phyloP scores from a whole-genome alignment of 2,888 invertebrate genomes.

The Empis stercorea region DNA sequence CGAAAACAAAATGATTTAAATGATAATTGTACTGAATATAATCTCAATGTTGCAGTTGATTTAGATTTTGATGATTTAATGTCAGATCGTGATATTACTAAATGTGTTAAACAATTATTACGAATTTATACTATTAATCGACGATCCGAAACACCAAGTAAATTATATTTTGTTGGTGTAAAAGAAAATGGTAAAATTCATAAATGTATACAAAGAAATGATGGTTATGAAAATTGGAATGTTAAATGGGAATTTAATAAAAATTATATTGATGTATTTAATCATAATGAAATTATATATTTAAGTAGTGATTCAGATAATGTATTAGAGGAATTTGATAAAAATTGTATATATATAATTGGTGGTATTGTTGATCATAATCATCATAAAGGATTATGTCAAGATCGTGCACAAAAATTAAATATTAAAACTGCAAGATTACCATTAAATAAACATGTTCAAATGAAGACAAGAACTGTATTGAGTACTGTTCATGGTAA shows the following conservation, averaged over 20 bases:
- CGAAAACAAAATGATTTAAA: conserved; percentile 49
- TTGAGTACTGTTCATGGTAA: conserved; percentile 90
- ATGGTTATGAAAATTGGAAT: conserved; percentile 89
- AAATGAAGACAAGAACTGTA: conserved; percentile 86
- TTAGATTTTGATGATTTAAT: conserved; percentile 84
- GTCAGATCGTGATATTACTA: conserved; percentile 77
- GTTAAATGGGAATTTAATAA: conserved; percentile 57
- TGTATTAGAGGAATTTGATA: conserved; percentile 58
- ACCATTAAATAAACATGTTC: conserved; percentile 78
- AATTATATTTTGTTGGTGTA: conserved; percentile 73
- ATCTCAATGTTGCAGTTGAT: conserved; percentile 63
- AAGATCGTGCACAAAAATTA: conserved; percentile 63
- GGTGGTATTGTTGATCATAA: conserved; percentile 98
- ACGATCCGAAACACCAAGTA: conserved; percentile 62
- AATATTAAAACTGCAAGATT: conserved; percentile 71
- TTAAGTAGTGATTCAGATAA: conserved; percentile 90
- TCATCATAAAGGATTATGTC: conserved; percentile 83
- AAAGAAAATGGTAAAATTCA: conserved; percentile 51
- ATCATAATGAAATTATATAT: conserved; percentile 71
- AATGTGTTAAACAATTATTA: conserved; percentile 80
- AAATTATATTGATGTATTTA: conserved; percentile 56
- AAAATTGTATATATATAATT: conserved; percentile 77
- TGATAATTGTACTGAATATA: conserved; percentile 53
- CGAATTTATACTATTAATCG: conserved; percentile 86
- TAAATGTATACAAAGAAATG: conserved; percentile 62